These are phyloP conservation scores for Coremacera marginata DNA, from an alignment of 2,888 invertebrate genomes.

Conservation along the genomic window DNA sequence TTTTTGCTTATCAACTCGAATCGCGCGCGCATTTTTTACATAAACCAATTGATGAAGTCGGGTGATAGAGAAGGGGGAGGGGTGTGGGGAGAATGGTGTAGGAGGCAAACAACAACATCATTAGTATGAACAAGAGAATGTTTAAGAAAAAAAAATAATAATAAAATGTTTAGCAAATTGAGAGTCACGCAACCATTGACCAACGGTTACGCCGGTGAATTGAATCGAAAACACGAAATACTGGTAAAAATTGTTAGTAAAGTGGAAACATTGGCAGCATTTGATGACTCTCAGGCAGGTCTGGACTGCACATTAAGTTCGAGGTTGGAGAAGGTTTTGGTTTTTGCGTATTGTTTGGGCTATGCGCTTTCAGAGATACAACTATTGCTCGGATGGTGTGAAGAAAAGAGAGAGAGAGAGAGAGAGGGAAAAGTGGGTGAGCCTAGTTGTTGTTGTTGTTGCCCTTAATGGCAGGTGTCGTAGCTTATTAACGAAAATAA, in stretches of 20 bases:
- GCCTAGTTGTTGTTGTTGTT: background rate
- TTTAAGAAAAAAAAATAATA: conserved; percentile 13
- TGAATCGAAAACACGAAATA: conserved; percentile 23
- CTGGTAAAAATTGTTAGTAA: conserved; percentile 4
- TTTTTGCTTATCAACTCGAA: background rate
- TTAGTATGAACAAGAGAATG: background rate
- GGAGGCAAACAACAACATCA: background rate
- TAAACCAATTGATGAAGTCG: too few relatives aligned
- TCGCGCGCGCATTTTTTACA: background rate
- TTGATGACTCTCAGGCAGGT: background rate
- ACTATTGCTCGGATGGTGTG: background rate
- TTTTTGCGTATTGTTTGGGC: background rate
- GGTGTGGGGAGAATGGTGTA: background rate
- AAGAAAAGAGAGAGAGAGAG: background rate
- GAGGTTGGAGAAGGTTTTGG: background rate
- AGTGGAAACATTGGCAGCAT: conserved; percentile 7
- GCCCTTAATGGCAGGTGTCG: conserved; percentile 55
- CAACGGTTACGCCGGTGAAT: conserved; percentile 9
- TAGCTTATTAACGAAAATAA: conserved; percentile 57
- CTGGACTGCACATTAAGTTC: background rate
- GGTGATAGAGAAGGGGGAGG: too few relatives aligned
- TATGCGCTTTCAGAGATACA: background rate
- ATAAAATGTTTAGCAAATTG: conserved; percentile 60
- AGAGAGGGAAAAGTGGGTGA: too few relatives aligned
- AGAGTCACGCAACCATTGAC: conserved; percentile 65